Evolutionary conservation across 2,888 invertebrate species (phyloP).

Genomic region (Microctonus brassicae): DNA sequence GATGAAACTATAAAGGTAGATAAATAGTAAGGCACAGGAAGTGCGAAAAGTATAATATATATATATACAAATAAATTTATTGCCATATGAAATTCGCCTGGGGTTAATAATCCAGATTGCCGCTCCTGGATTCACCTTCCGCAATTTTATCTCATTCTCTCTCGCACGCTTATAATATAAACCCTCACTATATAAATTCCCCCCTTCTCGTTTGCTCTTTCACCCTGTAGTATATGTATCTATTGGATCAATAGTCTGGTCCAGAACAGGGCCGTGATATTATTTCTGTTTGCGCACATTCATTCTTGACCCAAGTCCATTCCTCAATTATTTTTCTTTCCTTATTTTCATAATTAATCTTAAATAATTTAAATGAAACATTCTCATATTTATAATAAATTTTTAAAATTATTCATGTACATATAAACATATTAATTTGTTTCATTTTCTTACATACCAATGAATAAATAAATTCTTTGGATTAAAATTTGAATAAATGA

Average conservation of each 20-base stretch:
- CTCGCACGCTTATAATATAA: slow-evolving; percentile 37
- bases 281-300: slow-evolving; percentile 37
- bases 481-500: too few species aligned
- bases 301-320: slow-evolving; percentile 23
- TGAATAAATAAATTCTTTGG: too few species aligned
- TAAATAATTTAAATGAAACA: background rate
- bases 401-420: too few species aligned
- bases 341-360: slow-evolving; percentile 20
- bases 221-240: slow-evolving; percentile 40
- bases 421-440: too few species aligned
- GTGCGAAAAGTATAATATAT: background rate
- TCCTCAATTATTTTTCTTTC: slow-evolving; percentile 4
- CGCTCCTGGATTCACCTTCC: slow-evolving; percentile 46
- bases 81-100: slow-evolving; percentile 41
- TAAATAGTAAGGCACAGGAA: background rate
- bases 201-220: slow-evolving; percentile 35
- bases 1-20: slow-evolving; percentile 41
- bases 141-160: slow-evolving; percentile 34
- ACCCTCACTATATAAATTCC: slow-evolving; percentile 5
- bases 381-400: background rate
- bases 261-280: slow-evolving; percentile 58
- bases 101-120: slow-evolving; percentile 57
- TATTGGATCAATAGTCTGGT: slow-evolving; percentile 65
- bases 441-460: too few species aligned
- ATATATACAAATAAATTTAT: slow-evolving; percentile 27